Evolutionary conservation across 92 coral and sea anemone genomes (phyloP), one percentile per base, ranked within the genome.

Genomic region (Pocillopora grandis): DNA sequence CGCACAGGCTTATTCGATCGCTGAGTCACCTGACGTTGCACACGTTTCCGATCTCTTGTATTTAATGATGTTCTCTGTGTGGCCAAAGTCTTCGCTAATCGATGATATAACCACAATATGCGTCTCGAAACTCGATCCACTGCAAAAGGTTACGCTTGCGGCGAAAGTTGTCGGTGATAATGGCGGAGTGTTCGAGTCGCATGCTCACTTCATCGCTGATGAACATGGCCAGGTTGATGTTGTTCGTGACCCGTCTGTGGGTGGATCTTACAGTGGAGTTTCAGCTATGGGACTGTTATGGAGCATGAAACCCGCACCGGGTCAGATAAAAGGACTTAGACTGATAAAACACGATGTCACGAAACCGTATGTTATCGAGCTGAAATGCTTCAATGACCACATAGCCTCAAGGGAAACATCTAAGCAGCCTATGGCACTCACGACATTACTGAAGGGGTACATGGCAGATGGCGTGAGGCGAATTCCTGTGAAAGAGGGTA

Each of bases 391-490:
- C 52, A 83, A 59, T 61, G 88, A 74, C 19, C 76, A 75, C 21
- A 37, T 85, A 62, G 37, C 71, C 18, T 56, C 33, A n/a, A 8
- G 31, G 33, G 68, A 20, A 37, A 49, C 49, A 3, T 68, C 65
- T 12, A 49, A 15, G 10, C 70, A 62, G 13, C 58, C 74, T 1
- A 27, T 85, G 77, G 52, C 77, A 19, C 72, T 86, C 75, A 66
- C 52, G 74, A 79, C 86, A 20, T 77, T 89, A 58, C 77, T 84
- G 79, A 84, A 82, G 72, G 66, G 83, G 88, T 89, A 84, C 58
- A 89, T 89, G 88, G 82, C 68, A 10, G 75, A 72, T 35, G 89
- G 89, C 63, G 92, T 89, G 72, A 89, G 84, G 63, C 79, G 89
- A 65, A 72, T 84, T 63, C 81, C 83, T 4, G 84, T 89, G 37